Evolutionary conservation across 2,797 vertebrate species (phyloP).

Genomic region (Pelobates cultripes): DNA sequence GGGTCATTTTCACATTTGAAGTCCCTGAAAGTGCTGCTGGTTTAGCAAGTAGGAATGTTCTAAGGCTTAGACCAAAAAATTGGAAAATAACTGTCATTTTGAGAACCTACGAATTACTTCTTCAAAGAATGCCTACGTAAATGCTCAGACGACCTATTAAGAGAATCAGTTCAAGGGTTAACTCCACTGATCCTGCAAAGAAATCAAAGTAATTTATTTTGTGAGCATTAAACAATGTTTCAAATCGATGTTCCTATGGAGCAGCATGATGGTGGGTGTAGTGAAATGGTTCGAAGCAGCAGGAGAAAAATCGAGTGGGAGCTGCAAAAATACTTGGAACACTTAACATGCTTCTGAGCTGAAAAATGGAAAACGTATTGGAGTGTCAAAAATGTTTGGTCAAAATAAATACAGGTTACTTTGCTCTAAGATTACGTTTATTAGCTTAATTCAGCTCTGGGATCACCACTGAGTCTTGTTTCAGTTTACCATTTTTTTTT

Average conservation of each 20-base stretch:
- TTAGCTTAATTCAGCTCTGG: conserved; percentile 20
- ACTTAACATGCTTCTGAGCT: conserved; percentile 60
- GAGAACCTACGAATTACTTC: conserved; percentile 13
- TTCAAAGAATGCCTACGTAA: neutral
- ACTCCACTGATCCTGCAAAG: conserved; percentile 34
- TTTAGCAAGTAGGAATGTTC: neutral
- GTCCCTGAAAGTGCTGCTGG: neutral
- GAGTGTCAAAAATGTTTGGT: conserved; percentile 55
- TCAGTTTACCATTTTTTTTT: neutral
- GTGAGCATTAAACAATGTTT: conserved; percentile 53
- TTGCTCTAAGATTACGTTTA: conserved; percentile 22
- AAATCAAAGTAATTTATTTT: conserved; percentile 53
- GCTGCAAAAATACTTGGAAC: conserved; percentile 56
- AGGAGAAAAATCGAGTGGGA: conserved; percentile 62
- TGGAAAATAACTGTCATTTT: conserved; percentile 19
- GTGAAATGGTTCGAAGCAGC: conserved; percentile 58
- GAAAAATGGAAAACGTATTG: conserved; percentile 56
- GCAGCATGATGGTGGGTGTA: conserved; percentile 57
- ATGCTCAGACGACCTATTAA: conserved; percentile 13
- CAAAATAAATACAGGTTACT: conserved; percentile 42
- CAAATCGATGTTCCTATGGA: conserved; percentile 57
- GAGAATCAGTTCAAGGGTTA: conserved; percentile 43
- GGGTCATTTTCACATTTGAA: neutral
- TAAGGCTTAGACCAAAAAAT: neutral
- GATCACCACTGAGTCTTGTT: conserved; percentile 1